Evolutionary conservation across 2,113 vertebrate genomes (phyloP).

Genomic region (Pseudopipra pipra): DNA sequence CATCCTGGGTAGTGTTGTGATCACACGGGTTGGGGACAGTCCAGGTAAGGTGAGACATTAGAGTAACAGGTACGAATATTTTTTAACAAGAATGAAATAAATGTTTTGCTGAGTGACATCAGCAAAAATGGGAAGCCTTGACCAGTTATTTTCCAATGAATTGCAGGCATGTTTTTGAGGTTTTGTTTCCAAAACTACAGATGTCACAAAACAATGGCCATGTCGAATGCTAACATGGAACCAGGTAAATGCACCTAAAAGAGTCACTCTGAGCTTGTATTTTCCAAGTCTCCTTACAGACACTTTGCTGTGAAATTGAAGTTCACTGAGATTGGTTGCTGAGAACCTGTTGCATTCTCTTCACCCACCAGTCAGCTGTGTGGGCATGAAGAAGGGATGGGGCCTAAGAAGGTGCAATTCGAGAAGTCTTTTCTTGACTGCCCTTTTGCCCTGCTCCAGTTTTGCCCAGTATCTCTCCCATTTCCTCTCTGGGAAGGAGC

Average conservation of each 20-base stretch:
- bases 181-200: not conserved
- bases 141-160: not conserved
- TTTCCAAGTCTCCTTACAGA: not conserved
- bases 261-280: not conserved
- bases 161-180: not conserved
- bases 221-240: fast-evolving
- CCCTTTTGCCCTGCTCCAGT: not conserved
- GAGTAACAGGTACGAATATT: not conserved
- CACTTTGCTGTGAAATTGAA: not conserved
- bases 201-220: not conserved
- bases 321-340: not conserved
- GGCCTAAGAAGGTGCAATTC: not conserved
- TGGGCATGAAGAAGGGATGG: not conserved
- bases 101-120: not conserved
- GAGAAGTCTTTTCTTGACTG: not conserved
- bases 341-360: not conserved
- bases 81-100: not conserved
- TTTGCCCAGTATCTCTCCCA: not conserved
- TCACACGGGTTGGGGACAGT: not conserved
- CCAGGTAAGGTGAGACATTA: not conserved
- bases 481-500: slow-evolving; percentile 34
- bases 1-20: not conserved
- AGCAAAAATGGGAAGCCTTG: not conserved
- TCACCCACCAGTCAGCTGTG: not conserved
- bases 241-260: not conserved